Evolutionary conservation across 2,888 invertebrate genomes (phyloP).

Genomic region (Notodonta dromedarius): DNA sequence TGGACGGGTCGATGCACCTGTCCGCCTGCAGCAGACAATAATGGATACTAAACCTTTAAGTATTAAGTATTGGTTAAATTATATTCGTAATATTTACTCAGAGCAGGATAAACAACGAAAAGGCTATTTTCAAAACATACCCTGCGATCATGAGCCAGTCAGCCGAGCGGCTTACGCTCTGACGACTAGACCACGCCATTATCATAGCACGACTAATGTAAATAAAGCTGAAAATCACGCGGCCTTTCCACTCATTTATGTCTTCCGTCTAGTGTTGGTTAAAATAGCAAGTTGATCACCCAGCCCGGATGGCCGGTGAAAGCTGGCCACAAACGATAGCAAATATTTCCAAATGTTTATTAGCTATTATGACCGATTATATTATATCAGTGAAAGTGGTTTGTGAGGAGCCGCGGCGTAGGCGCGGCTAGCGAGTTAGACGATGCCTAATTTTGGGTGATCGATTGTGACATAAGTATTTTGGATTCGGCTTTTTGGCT

Average conservation of each 20-base stretch:
- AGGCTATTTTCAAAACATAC: no score
- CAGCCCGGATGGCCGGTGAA: constrained; percentile 29
- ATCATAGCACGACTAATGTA: no score
- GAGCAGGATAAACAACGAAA: not conserved
- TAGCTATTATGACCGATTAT: constrained; percentile 26
- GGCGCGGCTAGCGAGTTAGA: not conserved
- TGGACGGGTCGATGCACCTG: constrained; percentile 34
- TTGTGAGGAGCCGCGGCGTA: constrained; percentile 4
- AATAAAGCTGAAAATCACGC: no score
- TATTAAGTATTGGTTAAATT: no score
- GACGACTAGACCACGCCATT: no score
- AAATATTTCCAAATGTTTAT: constrained; percentile 38
- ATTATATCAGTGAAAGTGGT: constrained; percentile 37
- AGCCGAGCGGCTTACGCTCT: no score
- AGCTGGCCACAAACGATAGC: constrained; percentile 37
- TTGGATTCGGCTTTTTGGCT: not conserved
- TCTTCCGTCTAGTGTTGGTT: not conserved
- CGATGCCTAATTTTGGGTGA: not conserved
- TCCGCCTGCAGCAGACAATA: not conserved
- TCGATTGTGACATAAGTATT: not conserved
- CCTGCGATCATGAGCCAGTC: no score
- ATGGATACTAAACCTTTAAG: no score
- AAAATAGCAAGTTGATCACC: not conserved
- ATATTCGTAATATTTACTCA: no score
- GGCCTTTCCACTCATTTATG: not conserved